phyloP scores from a whole-genome alignment of 1,140 invertebrate genomes.

The Camponotus vicinus region DNA sequence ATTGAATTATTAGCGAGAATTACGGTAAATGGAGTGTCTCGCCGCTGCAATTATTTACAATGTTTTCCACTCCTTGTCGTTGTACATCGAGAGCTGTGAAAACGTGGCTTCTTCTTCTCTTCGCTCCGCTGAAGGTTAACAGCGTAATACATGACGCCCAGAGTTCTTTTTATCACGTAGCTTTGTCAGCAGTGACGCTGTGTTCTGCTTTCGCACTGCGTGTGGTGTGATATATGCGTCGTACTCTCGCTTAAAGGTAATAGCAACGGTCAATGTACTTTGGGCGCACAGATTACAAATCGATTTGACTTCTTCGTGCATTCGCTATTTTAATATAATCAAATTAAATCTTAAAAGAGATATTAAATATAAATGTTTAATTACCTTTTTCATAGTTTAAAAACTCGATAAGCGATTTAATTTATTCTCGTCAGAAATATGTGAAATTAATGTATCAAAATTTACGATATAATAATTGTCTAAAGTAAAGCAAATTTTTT shows the following conservation, averaged over 20 bases:
- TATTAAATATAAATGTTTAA: neutral
- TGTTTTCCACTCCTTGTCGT: conserved; percentile 10
- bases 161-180: conserved; percentile 42
- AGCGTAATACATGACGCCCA: conserved; percentile 40
- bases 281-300: neutral
- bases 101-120: conserved; percentile 17
- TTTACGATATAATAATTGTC: neutral
- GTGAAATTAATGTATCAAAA: neutral
- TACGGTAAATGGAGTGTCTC: conserved; percentile 54
- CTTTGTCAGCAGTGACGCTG: conserved; percentile 35
- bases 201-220: conserved; percentile 16
- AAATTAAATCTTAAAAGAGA: neutral
- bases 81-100: neutral
- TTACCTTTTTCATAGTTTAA: neutral
- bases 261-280: conserved; percentile 45
- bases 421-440: neutral
- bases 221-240: conserved; percentile 27
- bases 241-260: conserved; percentile 27
- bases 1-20: conserved; percentile 58
- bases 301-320: neutral
- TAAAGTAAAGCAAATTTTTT: neutral
- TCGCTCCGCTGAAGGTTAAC: conserved; percentile 29
- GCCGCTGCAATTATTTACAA: conserved; percentile 54
- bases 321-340: neutral
- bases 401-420: neutral